A percentile compares a stretch with the other conserved stretches of the same genome.
Evolutionary conservation across 2,797 vertebrate species (phyloP).

Genomic region (Clarias platycephalus): DNA sequence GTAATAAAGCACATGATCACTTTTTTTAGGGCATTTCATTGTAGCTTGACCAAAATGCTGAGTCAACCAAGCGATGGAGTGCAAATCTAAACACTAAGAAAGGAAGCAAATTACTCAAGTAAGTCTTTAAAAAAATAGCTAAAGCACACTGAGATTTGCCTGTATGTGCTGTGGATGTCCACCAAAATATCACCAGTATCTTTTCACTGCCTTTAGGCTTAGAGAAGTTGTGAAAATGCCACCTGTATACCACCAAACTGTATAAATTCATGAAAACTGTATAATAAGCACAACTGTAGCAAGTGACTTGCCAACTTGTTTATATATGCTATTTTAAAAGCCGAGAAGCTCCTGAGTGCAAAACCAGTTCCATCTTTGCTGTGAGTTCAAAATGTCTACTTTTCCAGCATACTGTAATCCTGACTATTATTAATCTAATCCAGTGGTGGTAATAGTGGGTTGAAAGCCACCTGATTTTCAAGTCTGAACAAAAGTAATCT

Average conservation of each 20-base stretch:
- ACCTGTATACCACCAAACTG: neutral
- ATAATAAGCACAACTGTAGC: conserved; percentile 2
- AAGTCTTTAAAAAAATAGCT: neutral
- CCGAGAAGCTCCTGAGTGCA: neutral
- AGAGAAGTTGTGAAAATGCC: neutral
- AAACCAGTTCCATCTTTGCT: neutral
- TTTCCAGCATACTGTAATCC: neutral
- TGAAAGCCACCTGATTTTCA: neutral
- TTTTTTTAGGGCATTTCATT: neutral
- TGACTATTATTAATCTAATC: neutral
- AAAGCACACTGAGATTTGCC: neutral
- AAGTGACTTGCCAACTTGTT: neutral
- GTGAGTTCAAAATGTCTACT: neutral
- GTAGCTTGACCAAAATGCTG: neutral
- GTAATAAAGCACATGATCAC: conserved; percentile 25
- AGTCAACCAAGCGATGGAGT: neutral
- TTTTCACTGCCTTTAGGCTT: neutral
- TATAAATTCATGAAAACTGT: neutral
- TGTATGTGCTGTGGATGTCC: neutral
- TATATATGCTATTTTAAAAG: neutral
- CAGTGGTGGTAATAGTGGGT: neutral
- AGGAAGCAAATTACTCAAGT: neutral
- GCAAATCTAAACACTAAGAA: neutral
- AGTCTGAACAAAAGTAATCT: neutral
- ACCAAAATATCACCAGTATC: neutral